These are phyloP conservation scores for Tachina lurida DNA, from an alignment of 2,888 invertebrate species.

Conservation along the genomic window DNA sequence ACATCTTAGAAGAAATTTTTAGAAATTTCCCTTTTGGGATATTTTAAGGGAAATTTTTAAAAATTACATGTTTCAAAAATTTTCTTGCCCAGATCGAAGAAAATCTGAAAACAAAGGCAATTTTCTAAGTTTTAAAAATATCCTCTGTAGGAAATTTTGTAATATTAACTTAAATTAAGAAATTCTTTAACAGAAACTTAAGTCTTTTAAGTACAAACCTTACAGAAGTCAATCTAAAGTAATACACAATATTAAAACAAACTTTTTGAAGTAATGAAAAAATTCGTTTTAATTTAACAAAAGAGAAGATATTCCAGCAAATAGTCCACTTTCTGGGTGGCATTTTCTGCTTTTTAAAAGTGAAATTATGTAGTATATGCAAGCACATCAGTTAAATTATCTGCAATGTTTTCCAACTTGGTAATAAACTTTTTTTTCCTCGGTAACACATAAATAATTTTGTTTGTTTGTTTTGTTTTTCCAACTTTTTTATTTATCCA, in stretches of 20 bases:
- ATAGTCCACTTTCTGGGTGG: too few species aligned
- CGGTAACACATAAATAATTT: neutral
- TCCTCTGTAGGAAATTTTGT: neutral
- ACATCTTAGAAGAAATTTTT: neutral
- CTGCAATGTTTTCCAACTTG: neutral
- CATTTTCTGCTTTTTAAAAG: neutral
- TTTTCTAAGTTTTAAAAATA: neutral
- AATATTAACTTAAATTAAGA: neutral
- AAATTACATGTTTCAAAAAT: neutral
- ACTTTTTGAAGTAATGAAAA: too few species aligned
- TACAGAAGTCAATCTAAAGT: too few species aligned
- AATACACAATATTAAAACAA: too few species aligned
- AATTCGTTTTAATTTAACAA: too few species aligned
- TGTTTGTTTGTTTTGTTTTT: neutral
- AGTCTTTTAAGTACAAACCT: too few species aligned
- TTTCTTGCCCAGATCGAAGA: neutral
- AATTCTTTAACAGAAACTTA: too few species aligned
- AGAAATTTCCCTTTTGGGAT: slow-evolving; percentile 4
- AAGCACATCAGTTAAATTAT: neutral
- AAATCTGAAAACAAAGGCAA: neutral
- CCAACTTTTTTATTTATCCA: slow-evolving; percentile 36
- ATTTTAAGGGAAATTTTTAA: slow-evolving; percentile 14
- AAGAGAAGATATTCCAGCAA: too few species aligned
- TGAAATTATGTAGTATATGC: neutral
- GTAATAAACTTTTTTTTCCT: slow-evolving; percentile 12